A percentile compares a stretch with the other conserved stretches of the same genome.
phyloP scores from a whole-genome alignment of 2,888 invertebrate species.

The Acleris cristana region DNA sequence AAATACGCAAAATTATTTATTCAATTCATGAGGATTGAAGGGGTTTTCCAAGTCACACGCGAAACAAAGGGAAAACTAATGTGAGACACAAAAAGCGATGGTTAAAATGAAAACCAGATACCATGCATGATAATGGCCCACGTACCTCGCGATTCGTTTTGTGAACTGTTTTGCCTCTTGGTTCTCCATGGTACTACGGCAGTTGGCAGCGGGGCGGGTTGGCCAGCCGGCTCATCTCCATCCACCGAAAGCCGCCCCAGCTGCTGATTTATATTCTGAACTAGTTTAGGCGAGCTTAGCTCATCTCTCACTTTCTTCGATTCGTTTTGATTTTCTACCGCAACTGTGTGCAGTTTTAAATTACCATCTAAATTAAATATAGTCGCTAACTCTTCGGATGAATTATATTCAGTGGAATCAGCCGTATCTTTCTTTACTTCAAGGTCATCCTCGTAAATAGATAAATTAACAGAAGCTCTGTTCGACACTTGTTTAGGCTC shows the following conservation, averaged over 20 bases:
- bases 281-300: constrained; percentile 77
- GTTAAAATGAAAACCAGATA: constrained; percentile 74
- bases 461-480: constrained; percentile 70
- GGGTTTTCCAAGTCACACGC: constrained; percentile 10
- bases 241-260: constrained; percentile 73
- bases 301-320: constrained; percentile 62
- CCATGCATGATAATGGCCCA: constrained; percentile 76
- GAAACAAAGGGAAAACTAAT: constrained; percentile 41
- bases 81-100: constrained; percentile 51
- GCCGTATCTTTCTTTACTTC: constrained; percentile 68
- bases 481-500: constrained; percentile 54
- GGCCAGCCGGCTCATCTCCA: constrained; percentile 73
- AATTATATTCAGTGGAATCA: constrained; percentile 85
- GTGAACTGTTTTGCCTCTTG: constrained; percentile 76
- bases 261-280: constrained; percentile 75
- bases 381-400: constrained; percentile 86
- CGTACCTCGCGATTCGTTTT: constrained; percentile 80
- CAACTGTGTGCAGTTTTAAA: constrained; percentile 47
- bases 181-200: constrained; percentile 78
- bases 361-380: constrained; percentile 81
- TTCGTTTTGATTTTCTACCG: constrained; percentile 50
- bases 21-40: too few relatives aligned
- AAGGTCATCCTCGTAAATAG: constrained; percentile 76
- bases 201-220: constrained; percentile 75
- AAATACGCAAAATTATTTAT: too few relatives aligned